Evolutionary conservation across 1,140 invertebrate genomes (phyloP).

Genomic region (Penaeus vannamei): DNA sequence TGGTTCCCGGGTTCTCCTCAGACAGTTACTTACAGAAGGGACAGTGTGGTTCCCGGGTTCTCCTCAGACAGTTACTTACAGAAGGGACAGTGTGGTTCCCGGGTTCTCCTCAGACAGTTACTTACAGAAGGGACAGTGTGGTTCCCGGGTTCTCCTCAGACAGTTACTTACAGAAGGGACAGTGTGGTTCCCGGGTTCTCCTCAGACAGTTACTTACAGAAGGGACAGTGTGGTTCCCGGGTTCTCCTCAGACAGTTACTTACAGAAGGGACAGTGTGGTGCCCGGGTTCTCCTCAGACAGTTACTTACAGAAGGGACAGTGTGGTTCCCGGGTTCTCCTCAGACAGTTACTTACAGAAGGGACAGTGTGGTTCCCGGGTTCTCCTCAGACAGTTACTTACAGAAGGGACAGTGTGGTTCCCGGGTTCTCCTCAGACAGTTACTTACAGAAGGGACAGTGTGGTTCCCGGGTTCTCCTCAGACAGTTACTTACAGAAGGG

Average conservation of each 20-base stretch:
- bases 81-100: slow-evolving; percentile 41
- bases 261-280: slow-evolving; percentile 49
- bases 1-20: slow-evolving; percentile 45
- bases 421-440: slow-evolving; percentile 31
- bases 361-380: slow-evolving; percentile 50
- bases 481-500: slow-evolving; percentile 33
- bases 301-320: slow-evolving; percentile 45
- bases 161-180: slow-evolving; percentile 36
- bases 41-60: slow-evolving; percentile 51
- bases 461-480: slow-evolving; percentile 45
- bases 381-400: slow-evolving; percentile 25
- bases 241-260: slow-evolving; percentile 29
- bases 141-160: slow-evolving; percentile 41
- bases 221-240: slow-evolving; percentile 49
- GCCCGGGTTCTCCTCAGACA: slow-evolving; percentile 32
- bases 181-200: slow-evolving; percentile 55
- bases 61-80: slow-evolving; percentile 28
- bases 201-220: slow-evolving; percentile 3
- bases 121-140: slow-evolving; percentile 50
- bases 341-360: slow-evolving; percentile 25
- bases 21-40: slow-evolving; percentile 33
- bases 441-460: slow-evolving; percentile 47
- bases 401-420: slow-evolving; percentile 47
- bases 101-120: slow-evolving; percentile 33
- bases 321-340: slow-evolving; percentile 49